Evolutionary conservation across 2,888 invertebrate genomes (phyloP).

Genomic region (Volucella inflata): DNA sequence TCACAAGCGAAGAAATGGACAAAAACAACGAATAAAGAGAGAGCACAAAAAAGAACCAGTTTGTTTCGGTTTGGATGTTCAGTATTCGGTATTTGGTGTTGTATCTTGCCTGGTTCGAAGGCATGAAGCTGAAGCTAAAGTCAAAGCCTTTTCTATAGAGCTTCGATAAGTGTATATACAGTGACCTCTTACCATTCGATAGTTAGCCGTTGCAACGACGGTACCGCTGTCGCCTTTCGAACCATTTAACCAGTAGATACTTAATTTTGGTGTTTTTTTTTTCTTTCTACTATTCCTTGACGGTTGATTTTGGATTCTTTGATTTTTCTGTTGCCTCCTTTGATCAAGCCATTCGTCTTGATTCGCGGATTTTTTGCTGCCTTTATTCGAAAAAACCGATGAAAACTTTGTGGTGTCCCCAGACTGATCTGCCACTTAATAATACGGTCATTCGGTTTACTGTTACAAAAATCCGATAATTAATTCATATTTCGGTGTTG

Average conservation of each 20-base stretch:
- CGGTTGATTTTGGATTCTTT: not conserved
- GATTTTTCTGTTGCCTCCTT: not conserved
- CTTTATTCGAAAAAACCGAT: conserved; percentile 27
- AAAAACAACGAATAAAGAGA: conserved; percentile 46
- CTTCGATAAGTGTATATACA: conserved; percentile 65
- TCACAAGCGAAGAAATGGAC: conserved; percentile 12
- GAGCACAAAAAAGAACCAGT: conserved; percentile 63
- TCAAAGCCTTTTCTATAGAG: conserved; percentile 57
- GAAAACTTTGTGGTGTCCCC: no score
- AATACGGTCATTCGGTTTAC: conserved; percentile 74
- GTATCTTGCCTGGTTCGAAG: not conserved
- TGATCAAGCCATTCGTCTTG: conserved; percentile 15
- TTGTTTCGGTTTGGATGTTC: conserved; percentile 3
- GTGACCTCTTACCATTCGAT: conserved; percentile 72
- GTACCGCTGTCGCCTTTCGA: conserved; percentile 58
- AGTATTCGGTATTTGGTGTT: no score
- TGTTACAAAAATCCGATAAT: conserved; percentile 60
- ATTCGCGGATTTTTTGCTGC: conserved; percentile 32
- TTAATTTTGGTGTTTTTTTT: not conserved
- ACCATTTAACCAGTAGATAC: conserved; percentile 5
- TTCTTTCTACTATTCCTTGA: not conserved
- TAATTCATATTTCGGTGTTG: conserved; percentile 60
- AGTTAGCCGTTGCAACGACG: conserved; percentile 68
- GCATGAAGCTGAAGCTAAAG: not conserved
- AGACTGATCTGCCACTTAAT: conserved; percentile 50